Percentiles rank a stretch among this genome's conserved stretches.
Evolutionary conservation across 2,797 vertebrate genomes (phyloP).

Genomic region (Natrix natrix): DNA sequence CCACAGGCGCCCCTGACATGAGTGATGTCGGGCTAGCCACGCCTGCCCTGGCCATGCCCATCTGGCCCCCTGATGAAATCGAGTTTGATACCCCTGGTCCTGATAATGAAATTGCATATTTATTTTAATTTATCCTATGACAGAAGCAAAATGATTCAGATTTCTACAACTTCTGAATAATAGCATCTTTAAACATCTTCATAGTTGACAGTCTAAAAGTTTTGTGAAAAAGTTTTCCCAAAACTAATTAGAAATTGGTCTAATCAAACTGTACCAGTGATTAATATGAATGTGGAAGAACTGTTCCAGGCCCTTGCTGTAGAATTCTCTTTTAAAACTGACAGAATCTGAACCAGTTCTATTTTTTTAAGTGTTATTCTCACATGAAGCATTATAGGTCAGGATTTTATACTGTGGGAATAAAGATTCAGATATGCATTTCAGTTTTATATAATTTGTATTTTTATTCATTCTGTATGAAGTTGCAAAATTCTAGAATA

Average conservation of each 20-base stretch:
- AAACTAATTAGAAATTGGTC: neutral
- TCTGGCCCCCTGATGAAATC: too few relatives aligned
- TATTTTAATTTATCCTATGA: neutral
- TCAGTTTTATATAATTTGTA: neutral
- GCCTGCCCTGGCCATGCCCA: too few relatives aligned
- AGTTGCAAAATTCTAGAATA: neutral
- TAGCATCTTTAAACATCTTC: neutral
- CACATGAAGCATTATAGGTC: neutral
- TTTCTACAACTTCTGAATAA: neutral
- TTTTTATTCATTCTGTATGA: neutral
- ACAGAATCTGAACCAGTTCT: neutral
- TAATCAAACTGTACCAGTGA: neutral
- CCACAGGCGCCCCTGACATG: too few relatives aligned
- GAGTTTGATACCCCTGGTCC: too few relatives aligned
- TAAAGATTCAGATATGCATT: neutral
- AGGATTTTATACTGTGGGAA: neutral
- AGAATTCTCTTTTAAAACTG: neutral
- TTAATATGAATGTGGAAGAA: neutral
- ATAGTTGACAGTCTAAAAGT: neutral
- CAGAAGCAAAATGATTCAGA: neutral
- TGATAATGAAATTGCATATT: neutral
- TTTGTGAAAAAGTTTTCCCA: neutral
- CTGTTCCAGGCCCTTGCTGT: neutral
- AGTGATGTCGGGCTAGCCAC: too few relatives aligned
- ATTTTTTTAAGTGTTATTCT: neutral